phyloP scores from a whole-genome alignment of 2,888 invertebrate species.

The Sclerodermus sp. region DNA sequence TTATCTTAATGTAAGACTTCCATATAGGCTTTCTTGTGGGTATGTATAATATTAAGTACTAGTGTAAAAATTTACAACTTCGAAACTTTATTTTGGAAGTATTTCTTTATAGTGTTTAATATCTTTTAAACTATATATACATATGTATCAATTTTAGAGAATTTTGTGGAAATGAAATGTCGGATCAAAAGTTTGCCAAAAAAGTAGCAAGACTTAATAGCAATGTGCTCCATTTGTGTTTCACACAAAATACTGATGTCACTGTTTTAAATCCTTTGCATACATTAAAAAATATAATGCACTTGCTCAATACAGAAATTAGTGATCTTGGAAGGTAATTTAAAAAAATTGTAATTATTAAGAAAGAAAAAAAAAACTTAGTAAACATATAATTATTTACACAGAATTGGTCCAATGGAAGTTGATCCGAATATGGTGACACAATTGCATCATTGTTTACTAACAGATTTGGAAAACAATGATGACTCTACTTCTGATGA shows the following conservation, averaged over 20 bases:
- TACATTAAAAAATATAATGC: slow-evolving; percentile 73
- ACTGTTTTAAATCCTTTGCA: slow-evolving; percentile 67
- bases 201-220: slow-evolving; percentile 78
- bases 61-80: neutral
- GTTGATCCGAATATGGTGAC: slow-evolving; percentile 61
- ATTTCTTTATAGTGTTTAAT: neutral
- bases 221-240: slow-evolving; percentile 77
- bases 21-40: slow-evolving; percentile 73
- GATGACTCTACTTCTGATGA: slow-evolving; percentile 73
- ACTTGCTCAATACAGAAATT: slow-evolving; percentile 67
- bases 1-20: slow-evolving; percentile 80
- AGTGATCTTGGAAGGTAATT: slow-evolving; percentile 74
- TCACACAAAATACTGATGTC: slow-evolving; percentile 73
- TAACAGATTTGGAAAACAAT: slow-evolving; percentile 65
- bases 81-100: slow-evolving; percentile 1
- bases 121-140: too few species aligned
- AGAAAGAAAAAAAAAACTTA: neutral
- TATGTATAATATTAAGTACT: slow-evolving; percentile 47
- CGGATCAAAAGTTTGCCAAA: slow-evolving; percentile 71
- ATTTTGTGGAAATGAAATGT: slow-evolving; percentile 74
- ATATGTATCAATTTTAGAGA: slow-evolving; percentile 64
- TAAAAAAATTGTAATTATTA: neutral
- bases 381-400: slow-evolving; percentile 5
- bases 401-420: slow-evolving; percentile 67
- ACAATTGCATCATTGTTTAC: slow-evolving; percentile 68